A percentile compares a stretch with the other conserved stretches of the same genome.
Evolutionary conservation across 1,140 invertebrate species (phyloP).

Genomic region (Calliopsis andreniformis): DNA sequence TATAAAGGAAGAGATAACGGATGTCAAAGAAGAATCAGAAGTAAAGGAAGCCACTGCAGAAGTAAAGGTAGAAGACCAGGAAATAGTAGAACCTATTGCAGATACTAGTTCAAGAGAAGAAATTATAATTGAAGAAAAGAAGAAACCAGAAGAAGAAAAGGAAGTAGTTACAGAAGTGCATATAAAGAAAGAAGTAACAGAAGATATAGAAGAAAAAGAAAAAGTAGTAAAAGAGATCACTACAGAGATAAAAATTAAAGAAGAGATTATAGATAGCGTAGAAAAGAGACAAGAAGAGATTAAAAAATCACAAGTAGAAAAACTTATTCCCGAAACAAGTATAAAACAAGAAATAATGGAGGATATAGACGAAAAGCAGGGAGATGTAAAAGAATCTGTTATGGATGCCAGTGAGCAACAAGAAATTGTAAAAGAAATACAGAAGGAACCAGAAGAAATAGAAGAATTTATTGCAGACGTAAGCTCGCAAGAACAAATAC

Average conservation of each 20-base stretch:
- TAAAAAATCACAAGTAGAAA: too few species aligned
- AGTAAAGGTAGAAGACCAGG: neutral
- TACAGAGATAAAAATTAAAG: neutral
- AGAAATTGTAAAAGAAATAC: neutral
- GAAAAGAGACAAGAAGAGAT: neutral
- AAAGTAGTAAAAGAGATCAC: neutral
- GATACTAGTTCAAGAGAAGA: neutral
- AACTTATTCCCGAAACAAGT: accelerated
- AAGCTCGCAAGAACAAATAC: too few species aligned
- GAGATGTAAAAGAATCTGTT: slow-evolving; percentile 3
- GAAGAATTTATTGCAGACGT: too few species aligned
- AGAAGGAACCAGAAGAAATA: neutral
- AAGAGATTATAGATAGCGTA: neutral
- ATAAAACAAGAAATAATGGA: neutral
- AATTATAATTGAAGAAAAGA: neutral
- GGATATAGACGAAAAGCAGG: slow-evolving; percentile 2
- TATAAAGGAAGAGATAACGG: neutral
- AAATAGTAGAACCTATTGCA: neutral
- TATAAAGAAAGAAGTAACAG: neutral
- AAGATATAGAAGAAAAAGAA: neutral
- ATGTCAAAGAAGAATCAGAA: neutral
- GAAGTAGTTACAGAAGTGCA: too few species aligned
- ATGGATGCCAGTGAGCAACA: neutral
- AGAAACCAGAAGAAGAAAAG: too few species aligned
- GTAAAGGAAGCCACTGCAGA: neutral